phyloP scores from a whole-genome alignment of 2,797 vertebrate genomes.

The Acanthopagrus latus region DNA sequence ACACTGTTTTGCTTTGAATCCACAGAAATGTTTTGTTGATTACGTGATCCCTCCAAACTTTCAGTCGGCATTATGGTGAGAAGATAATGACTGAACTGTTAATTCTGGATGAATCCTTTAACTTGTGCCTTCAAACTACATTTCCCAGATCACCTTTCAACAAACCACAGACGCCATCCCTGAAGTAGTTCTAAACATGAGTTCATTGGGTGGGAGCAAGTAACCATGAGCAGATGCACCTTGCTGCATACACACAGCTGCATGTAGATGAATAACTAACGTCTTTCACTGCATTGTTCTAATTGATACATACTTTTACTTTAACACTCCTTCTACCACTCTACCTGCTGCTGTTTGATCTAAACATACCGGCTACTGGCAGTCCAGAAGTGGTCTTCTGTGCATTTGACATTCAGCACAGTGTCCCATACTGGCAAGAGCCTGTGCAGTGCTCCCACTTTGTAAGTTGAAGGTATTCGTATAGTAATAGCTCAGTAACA shows the following conservation, averaged over 20 bases:
- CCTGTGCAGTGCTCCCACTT: neutral
- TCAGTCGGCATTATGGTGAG: no score
- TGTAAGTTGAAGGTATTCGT: neutral
- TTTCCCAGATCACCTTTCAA: neutral
- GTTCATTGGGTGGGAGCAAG: neutral
- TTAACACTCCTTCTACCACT: neutral
- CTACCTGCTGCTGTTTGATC: conserved; percentile 8
- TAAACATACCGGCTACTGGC: neutral
- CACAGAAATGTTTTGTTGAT: no score
- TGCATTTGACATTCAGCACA: neutral
- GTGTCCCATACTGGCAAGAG: neutral
- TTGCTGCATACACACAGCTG: no score
- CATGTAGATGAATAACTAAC: neutral
- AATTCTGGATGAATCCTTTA: neutral
- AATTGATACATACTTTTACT: neutral
- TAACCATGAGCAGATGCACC: neutral
- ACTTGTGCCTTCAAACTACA: neutral
- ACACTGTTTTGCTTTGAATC: no score
- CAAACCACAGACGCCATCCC: neutral
- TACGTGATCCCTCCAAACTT: no score
- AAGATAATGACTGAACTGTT: no score
- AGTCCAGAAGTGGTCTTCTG: neutral
- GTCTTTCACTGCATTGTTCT: neutral
- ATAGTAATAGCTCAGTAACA: neutral
- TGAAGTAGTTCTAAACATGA: neutral